Evolutionary conservation across 2,888 invertebrate species (phyloP).

Genomic region (Euzetes globulus): DNA sequence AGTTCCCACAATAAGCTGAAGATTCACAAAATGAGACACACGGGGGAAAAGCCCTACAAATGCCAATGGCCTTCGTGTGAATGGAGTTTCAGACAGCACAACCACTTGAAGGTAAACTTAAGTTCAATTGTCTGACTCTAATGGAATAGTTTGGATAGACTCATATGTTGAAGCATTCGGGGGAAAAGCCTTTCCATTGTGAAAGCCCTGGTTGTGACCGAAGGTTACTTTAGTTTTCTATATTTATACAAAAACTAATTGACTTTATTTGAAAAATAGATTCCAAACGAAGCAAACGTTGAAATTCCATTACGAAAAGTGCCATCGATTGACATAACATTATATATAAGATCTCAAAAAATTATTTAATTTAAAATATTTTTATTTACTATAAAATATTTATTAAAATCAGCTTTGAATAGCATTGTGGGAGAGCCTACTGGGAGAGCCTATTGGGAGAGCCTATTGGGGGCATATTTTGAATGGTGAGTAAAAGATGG

Average conservation of each 20-base stretch:
- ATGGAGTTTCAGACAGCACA: constrained; percentile 1
- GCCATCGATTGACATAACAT: not conserved
- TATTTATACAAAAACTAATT: not conserved
- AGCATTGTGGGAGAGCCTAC: too few relatives aligned
- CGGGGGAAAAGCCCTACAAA: constrained; percentile 11
- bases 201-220: not conserved
- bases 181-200: not conserved
- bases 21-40: constrained; percentile 15
- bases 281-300: constrained; percentile 20
- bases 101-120: not conserved
- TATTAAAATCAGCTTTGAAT: too few relatives aligned
- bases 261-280: not conserved
- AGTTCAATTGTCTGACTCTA: not conserved
- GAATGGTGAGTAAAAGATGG: too few relatives aligned
- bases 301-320: not conserved
- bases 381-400: too few relatives aligned
- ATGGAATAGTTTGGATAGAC: not conserved
- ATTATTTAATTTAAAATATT: not conserved
- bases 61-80: not conserved
- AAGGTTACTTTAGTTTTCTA: not conserved
- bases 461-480: too few relatives aligned
- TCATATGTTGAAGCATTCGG: not conserved
- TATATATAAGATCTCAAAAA: not conserved
- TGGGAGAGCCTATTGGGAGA: too few relatives aligned
- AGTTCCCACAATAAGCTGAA: constrained; percentile 9